phyloP scores from a whole-genome alignment of 37 sponge, comb jelly and placozoan genomes.

The Aplysina aerophoba region DNA sequence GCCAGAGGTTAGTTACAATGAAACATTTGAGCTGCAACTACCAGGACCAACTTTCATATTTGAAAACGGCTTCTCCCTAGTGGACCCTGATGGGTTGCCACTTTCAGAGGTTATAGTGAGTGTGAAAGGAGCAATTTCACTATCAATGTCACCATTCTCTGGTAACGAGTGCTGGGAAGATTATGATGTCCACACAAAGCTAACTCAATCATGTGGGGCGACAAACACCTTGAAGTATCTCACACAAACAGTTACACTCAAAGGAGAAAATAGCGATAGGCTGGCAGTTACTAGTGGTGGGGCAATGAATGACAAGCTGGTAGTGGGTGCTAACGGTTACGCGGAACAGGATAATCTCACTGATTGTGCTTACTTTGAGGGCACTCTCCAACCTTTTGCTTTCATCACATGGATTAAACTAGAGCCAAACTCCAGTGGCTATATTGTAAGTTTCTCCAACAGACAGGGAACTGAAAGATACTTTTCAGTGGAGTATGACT shows the following conservation, averaged over 20 bases:
- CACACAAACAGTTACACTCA: neutral
- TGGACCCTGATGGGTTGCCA: constrained; percentile 53
- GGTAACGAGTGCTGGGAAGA: constrained; percentile 65
- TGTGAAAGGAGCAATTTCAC: constrained; percentile 17
- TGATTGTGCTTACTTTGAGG: constrained; percentile 1
- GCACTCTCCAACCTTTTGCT: constrained; percentile 39
- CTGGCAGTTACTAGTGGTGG: neutral
- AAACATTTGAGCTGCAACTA: constrained; percentile 43
- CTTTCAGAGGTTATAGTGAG: constrained; percentile 42
- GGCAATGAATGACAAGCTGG: neutral
- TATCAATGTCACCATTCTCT: constrained; percentile 47
- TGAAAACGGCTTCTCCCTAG: constrained; percentile 30
- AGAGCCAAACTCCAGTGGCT: constrained; percentile 45
- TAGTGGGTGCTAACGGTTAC: neutral
- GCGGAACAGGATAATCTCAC: neutral
- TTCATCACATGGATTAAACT: constrained; percentile 64
- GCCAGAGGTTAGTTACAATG: constrained; percentile 34
- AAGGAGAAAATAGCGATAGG: neutral
- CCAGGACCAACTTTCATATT: constrained; percentile 25
- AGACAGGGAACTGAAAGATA: constrained; percentile 58
- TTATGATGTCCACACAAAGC: constrained; percentile 40
- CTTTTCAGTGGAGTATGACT: constrained; percentile 56
- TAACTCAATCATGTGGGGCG: constrained; percentile 53
- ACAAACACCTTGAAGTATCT: neutral
- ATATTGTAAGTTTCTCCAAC: constrained; percentile 45